Evolutionary conservation across 1,140 invertebrate genomes (phyloP).

Genomic region (Diuraphis noxia): DNA sequence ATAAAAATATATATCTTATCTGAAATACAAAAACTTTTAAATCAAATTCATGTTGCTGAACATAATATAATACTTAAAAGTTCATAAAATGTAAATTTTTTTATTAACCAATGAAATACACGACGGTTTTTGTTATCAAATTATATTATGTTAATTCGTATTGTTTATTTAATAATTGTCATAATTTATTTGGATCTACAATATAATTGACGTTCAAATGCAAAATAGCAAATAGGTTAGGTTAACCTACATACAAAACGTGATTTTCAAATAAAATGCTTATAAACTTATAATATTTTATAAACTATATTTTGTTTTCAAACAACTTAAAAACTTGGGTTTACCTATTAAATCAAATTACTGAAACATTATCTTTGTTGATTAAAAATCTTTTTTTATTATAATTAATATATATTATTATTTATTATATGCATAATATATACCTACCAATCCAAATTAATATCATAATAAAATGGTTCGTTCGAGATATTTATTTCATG

Average conservation of each 20-base stretch:
- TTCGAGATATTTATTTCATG: neutral
- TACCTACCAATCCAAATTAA: neutral
- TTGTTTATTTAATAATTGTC: neutral
- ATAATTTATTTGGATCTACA: neutral
- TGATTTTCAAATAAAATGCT: neutral
- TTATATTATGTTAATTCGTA: neutral
- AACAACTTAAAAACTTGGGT: neutral
- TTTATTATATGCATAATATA: no score
- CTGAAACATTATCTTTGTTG: neutral
- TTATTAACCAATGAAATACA: neutral
- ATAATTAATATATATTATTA: neutral
- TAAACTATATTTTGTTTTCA: neutral
- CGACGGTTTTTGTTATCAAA: neutral
- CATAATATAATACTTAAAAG: neutral
- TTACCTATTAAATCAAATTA: neutral
- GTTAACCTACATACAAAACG: neutral
- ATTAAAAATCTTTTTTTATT: neutral
- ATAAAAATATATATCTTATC: no score
- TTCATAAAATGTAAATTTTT: neutral
- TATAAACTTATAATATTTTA: neutral
- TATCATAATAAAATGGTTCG: neutral
- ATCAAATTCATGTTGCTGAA: neutral
- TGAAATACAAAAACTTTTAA: neutral
- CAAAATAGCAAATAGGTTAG: neutral
- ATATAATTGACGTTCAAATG: neutral